A percentile compares a stretch with the other conserved stretches of the same genome.
phyloP scores from a whole-genome alignment of 2,113 vertebrate genomes.

The rat (Rattus norvegicus) region DNA sequence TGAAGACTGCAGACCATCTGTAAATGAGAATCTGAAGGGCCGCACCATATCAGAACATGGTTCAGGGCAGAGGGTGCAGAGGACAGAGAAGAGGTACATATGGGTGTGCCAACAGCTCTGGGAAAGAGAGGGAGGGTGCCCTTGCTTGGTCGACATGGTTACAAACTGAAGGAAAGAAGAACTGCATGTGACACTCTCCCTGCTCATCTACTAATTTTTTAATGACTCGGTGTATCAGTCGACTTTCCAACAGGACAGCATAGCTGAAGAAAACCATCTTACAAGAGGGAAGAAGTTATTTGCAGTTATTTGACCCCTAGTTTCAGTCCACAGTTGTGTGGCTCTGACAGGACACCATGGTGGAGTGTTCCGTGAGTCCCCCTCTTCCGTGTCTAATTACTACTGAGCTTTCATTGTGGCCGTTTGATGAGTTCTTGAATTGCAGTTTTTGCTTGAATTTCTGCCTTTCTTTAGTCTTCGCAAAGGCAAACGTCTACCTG shows the following conservation, averaged over 20 bases:
- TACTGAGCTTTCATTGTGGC: constrained; percentile 31
- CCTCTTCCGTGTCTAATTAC: constrained; percentile 14
- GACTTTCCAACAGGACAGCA: neutral
- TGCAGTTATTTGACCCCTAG: neutral
- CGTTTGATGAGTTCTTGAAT: constrained; percentile 39
- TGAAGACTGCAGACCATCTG: neutral
- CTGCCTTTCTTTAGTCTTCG: constrained; percentile 26
- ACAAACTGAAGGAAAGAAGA: neutral
- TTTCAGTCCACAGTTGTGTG: neutral
- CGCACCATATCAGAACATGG: neutral
- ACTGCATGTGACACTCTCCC: neutral
- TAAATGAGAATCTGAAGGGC: neutral
- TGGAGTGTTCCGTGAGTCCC: neutral
- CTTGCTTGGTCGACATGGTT: neutral
- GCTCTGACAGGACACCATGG: neutral
- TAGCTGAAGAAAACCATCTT: neutral
- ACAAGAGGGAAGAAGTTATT: neutral
- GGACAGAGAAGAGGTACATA: neutral
- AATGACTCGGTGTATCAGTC: neutral
- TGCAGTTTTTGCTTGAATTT: constrained; percentile 36
- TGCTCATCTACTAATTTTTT: neutral
- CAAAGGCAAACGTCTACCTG: constrained; percentile 25
- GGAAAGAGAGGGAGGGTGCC: too few species aligned
- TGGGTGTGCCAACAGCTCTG: neutral
- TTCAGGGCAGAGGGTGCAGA: neutral